Percentiles rank a stretch among this genome's conserved stretches.
These are phyloP conservation scores for Drosophila siamana DNA, from an alignment of 2,888 invertebrate genomes.

Conservation along the genomic window DNA sequence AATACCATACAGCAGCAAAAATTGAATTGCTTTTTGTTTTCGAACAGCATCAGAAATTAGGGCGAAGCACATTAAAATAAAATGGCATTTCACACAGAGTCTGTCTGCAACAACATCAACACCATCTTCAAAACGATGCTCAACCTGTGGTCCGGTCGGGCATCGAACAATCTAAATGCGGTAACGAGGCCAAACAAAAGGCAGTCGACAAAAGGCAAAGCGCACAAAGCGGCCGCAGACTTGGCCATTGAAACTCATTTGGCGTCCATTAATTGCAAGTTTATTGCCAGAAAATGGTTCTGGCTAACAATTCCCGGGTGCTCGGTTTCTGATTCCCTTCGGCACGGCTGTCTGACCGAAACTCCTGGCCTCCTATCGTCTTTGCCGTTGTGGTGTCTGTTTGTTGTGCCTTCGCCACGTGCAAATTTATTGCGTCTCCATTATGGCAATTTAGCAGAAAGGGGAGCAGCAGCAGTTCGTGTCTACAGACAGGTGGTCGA, in stretches of 20 bases:
- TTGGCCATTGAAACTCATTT: conserved; percentile 60
- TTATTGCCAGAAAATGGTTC: conserved; percentile 71
- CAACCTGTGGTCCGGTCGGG: not conserved
- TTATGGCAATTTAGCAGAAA: conserved; percentile 22
- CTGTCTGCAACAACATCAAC: conserved; percentile 26
- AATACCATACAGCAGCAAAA: not conserved
- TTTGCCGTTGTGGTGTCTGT: conserved; percentile 7
- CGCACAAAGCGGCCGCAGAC: conserved; percentile 43
- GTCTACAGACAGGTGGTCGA: conserved; percentile 14
- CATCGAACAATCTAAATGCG: conserved; percentile 4
- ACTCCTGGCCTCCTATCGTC: not conserved
- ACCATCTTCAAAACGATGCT: conserved; percentile 25
- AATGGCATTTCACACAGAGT: conserved; percentile 24
- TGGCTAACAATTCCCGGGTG: not conserved
- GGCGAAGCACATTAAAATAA: conserved; percentile 4
- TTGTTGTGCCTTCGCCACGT: conserved; percentile 28
- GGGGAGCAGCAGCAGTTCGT: not conserved
- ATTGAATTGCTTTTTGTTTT: conserved; percentile 17
- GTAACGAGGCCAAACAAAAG: conserved; percentile 13
- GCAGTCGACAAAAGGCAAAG: conserved; percentile 31
- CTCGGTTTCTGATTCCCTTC: not conserved
- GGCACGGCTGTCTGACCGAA: conserved; percentile 15
- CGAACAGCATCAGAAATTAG: conserved; percentile 20
- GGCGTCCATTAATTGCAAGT: conserved; percentile 68
- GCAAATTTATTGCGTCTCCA: conserved; percentile 59